Evolutionary conservation across 1,140 invertebrate genomes (phyloP).

Genomic region (Heliconius melpomene): DNA sequence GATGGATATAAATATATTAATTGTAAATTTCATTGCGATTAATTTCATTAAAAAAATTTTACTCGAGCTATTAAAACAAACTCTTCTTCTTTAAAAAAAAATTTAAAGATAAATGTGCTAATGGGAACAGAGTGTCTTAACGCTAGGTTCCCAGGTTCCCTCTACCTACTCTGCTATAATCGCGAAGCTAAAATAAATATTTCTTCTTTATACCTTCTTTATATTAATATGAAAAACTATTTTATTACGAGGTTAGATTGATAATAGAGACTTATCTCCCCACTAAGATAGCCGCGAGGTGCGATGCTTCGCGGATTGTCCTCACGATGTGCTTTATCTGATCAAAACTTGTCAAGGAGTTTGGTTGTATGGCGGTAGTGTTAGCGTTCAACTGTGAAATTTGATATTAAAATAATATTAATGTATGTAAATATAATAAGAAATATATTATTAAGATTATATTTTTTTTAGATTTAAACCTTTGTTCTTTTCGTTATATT

Average conservation of each 20-base stretch:
- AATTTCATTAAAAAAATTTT: neutral
- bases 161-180: neutral
- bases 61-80: too few species aligned
- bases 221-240: neutral
- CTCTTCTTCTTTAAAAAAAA: neutral
- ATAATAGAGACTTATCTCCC: conserved; percentile 12
- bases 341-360: conserved; percentile 60
- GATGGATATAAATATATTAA: neutral
- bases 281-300: conserved; percentile 29
- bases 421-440: too few species aligned
- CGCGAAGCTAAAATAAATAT: neutral
- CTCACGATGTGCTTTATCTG: conserved; percentile 58
- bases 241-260: neutral
- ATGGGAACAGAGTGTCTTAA: neutral
- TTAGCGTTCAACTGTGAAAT: neutral
- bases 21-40: neutral
- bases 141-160: neutral
- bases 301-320: conserved; percentile 36
- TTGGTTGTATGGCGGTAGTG: conserved; percentile 25
- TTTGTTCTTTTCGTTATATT: too few species aligned
- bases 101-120: too few species aligned
- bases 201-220: neutral
- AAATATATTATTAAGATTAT: too few species aligned
- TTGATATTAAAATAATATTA: neutral
- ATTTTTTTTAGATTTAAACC: too few species aligned